Evolutionary conservation across 2,113 vertebrate genomes (phyloP).

Genomic region (Oostethus manadensis): DNA sequence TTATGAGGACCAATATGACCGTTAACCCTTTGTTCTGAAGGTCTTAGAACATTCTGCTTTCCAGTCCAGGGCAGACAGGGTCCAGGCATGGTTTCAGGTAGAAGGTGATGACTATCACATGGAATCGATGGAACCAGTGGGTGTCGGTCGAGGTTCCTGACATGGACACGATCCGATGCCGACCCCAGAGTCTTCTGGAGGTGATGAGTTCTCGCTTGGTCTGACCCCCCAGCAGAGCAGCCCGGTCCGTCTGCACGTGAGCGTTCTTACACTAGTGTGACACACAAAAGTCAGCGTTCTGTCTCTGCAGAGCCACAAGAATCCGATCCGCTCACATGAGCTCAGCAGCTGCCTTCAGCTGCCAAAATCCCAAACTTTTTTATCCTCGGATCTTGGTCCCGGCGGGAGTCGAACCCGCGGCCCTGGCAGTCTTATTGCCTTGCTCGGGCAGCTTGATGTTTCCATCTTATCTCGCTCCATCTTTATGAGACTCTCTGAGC

Average conservation of each 20-base stretch:
- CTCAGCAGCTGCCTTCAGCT: constrained; percentile 36
- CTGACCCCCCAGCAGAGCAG: neutral
- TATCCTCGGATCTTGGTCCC: neutral
- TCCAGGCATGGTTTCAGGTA: neutral
- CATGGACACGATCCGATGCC: no score
- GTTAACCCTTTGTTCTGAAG: neutral
- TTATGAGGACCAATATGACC: neutral
- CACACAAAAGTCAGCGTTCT: constrained; percentile 9
- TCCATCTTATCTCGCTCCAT: constrained; percentile 6
- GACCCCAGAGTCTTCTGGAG: no score
- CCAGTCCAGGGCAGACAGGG: neutral
- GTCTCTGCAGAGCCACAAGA: constrained; percentile 10
- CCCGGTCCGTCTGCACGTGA: neutral
- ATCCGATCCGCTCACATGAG: constrained; percentile 12
- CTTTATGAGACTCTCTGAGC: neutral
- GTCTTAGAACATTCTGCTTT: neutral
- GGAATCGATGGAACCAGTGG: no score
- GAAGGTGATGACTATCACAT: no score
- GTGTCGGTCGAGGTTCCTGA: no score
- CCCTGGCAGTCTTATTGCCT: constrained; percentile 1
- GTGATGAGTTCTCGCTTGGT: no score
- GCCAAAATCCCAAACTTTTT: neutral
- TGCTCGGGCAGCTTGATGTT: constrained; percentile 4
- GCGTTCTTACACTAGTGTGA: constrained; percentile 1
- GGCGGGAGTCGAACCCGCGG: constrained; percentile 12